Evolutionary conservation across 1,140 invertebrate genomes (phyloP), one percentile per base, ranked within the genome.

Genomic region (Drosophila pallidifrons): DNA sequence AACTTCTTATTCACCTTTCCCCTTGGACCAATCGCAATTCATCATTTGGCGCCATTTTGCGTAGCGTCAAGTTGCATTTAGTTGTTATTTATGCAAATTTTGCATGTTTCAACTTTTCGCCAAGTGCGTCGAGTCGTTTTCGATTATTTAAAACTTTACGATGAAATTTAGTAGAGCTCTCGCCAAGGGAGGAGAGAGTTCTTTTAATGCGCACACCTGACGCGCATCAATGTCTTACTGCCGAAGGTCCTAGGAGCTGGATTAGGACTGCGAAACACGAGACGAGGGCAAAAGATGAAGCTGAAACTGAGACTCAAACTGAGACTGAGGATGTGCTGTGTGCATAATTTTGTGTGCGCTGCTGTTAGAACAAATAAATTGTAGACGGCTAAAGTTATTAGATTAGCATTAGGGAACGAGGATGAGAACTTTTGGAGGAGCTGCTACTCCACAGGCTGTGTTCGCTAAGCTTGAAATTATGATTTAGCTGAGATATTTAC

Each of bases 1-100:
- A 7, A 32, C 30, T 32, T 11, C 38, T 45, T 51, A 13, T 4
- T 45, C 54, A 15, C 54, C 52, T 32, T 11, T 38, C 30, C 20
- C n/a, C 57, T 30, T 47, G 15, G 58, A 46, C 57, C 55, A 49
- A 20, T 57, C 67, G 65, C 77, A 83, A 89, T 88, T 70, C 81
- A 88, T 88, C 85, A 88, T 73, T 74, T 85, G 81, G 71, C 81
- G 81, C 87, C 85, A 88, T 74, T 89, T 83, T 78, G 77, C 64
- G 61, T 52, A 57, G 81, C 88, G 78, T 73, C 88, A 91, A 91
- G 78, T 91, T 91, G 83, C 83, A 91, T 91, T 91, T 85, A 91
- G 75, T 76, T 91, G 71, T 79, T 89, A 91, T 91, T 91, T 91
- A 91, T 91, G 88, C 89, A 91, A 91, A 91, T 91, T 91, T 82